These are phyloP conservation scores for Channa striata DNA, from an alignment of 2,797 vertebrate genomes.

Conservation along the genomic window DNA sequence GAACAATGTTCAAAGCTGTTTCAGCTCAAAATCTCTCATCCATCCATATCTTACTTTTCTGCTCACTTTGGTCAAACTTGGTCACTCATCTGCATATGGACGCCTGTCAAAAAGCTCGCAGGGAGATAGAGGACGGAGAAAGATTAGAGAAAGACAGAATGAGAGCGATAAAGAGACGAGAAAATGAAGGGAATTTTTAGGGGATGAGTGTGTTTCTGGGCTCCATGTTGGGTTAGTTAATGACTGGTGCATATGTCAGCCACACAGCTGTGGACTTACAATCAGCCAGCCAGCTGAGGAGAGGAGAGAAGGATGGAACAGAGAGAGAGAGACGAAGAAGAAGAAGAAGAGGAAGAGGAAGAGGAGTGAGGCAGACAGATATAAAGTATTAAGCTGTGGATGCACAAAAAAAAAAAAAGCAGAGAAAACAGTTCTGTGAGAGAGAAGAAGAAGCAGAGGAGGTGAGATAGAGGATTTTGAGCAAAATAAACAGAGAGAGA, in stretches of 20 bases:
- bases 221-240: constrained; percentile 77
- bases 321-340: no score
- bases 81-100: constrained; percentile 24
- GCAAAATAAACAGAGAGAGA: constrained; percentile 67
- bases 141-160: constrained; percentile 33
- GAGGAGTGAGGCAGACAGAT: constrained; percentile 53
- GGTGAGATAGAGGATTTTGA: constrained; percentile 67
- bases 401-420: constrained; percentile 34
- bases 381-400: constrained; percentile 58
- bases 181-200: constrained; percentile 68
- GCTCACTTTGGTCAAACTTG: constrained; percentile 40
- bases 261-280: constrained; percentile 73
- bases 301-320: constrained; percentile 39
- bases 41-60: constrained; percentile 13
- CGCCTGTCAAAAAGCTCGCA: constrained; percentile 10
- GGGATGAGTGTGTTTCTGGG: constrained; percentile 72
- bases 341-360: constrained; percentile 13
- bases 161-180: constrained; percentile 38
- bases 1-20: background rate
- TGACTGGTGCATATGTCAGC: constrained; percentile 78
- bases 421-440: constrained; percentile 44
- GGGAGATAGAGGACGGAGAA: constrained; percentile 14
- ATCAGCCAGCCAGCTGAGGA: constrained; percentile 78
- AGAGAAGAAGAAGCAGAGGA: constrained; percentile 56
- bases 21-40: background rate